These are phyloP conservation scores for Neolamprologus longior DNA, from an alignment of 2,113 vertebrate genomes.

Conservation along the genomic window DNA sequence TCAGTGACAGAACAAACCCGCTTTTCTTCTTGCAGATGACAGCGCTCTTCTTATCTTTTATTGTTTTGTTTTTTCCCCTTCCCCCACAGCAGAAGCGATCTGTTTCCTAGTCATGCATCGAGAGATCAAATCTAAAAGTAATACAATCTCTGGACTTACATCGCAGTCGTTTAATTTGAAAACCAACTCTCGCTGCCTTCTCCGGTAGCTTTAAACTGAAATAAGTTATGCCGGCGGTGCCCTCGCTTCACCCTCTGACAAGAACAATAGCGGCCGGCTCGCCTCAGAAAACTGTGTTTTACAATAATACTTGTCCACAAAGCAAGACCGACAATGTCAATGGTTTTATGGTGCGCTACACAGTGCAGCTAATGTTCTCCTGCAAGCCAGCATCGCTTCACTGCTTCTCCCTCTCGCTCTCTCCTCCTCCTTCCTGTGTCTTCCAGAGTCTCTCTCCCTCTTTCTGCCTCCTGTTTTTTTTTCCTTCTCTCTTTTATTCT, in stretches of 20 bases:
- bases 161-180: constrained; percentile 33
- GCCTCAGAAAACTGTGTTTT: constrained; percentile 49
- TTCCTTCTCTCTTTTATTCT: neutral
- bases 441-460: neutral
- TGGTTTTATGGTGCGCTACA: constrained; percentile 48
- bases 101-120: constrained; percentile 34
- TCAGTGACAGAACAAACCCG: neutral
- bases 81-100: neutral
- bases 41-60: neutral
- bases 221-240: constrained; percentile 18
- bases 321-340: constrained; percentile 43
- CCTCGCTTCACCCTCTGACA: constrained; percentile 43
- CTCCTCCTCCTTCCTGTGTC: neutral
- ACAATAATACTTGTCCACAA: constrained; percentile 49
- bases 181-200: neutral
- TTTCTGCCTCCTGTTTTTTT: neutral
- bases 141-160: constrained; percentile 35
- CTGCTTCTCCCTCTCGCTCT: neutral
- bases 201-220: neutral
- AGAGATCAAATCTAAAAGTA: constrained; percentile 51
- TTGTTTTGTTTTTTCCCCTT: neutral
- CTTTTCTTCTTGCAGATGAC: neutral
- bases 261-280: constrained; percentile 37
- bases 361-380: constrained; percentile 46
- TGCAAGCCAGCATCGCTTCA: constrained; percentile 9